A percentile compares a stretch with the other conserved stretches of the same genome.
Conservation (phyloP, 2,888 invertebrate genomes). For the Spatulosminthurus flaviceps region DNA sequence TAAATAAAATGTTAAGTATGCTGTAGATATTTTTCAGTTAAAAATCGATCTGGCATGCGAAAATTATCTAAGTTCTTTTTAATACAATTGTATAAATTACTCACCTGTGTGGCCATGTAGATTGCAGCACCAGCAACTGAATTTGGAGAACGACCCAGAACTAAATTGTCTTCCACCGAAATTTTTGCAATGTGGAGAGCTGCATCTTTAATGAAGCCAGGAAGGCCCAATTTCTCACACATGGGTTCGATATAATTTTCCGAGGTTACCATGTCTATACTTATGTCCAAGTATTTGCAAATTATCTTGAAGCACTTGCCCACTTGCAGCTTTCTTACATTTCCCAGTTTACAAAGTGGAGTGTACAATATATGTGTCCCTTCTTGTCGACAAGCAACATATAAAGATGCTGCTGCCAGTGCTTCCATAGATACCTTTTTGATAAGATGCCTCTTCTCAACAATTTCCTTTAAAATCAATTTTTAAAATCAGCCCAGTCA, state of each 20-base stretch:
- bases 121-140: slow-evolving; percentile 10
- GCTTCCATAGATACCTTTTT: neutral
- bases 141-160: neutral
- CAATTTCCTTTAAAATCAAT: neutral
- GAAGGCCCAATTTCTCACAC: neutral
- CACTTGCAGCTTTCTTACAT: neutral
- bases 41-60: no score
- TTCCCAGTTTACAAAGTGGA: neutral
- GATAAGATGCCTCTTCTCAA: neutral
- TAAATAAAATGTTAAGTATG: neutral
- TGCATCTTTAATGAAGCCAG: neutral
- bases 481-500: no score
- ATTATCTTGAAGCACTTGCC: neutral
- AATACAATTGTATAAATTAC: neutral
- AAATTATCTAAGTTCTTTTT: neutral
- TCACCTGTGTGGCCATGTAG: slow-evolving; percentile 8
- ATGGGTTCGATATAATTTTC: neutral
- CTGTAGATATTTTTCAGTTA: no score
- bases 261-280: neutral
- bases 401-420: neutral
- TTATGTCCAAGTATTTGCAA: neutral
- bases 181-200: neutral
- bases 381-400: neutral
- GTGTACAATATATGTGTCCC: neutral
- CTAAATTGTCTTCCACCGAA: neutral